Percentiles rank a stretch among this genome's conserved stretches.
These are phyloP conservation scores for Stichodactyla mertensii DNA, from an alignment of 64 coral and sea anemone genomes.

Conservation along the genomic window DNA sequence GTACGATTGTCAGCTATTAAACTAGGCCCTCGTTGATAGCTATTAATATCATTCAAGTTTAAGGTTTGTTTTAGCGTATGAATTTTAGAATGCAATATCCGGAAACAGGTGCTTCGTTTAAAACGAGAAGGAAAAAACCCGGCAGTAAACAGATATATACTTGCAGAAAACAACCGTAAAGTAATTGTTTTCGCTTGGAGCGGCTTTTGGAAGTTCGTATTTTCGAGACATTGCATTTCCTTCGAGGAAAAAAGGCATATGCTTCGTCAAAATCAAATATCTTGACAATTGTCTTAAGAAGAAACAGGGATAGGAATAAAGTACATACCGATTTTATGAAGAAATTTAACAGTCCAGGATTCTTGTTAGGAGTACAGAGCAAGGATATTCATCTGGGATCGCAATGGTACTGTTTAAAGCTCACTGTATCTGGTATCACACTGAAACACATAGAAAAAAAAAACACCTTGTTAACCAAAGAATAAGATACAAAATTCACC, in stretches of 20 bases:
- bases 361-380: no score
- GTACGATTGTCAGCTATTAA: background rate
- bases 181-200: background rate
- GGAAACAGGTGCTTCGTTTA: background rate
- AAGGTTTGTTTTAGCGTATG: background rate
- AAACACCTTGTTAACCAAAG: background rate
- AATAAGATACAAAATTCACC: background rate
- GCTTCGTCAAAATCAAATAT: no score
- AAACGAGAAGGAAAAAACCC: background rate
- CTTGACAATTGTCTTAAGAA: no score
- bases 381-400: no score
- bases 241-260: no score
- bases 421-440: background rate
- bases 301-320: no score
- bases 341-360: no score
- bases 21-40: background rate
- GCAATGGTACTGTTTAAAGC: no score
- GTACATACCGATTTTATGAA: no score
- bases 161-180: background rate
- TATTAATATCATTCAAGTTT: background rate
- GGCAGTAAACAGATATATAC: background rate
- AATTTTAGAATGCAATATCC: slow-evolving; percentile 5
- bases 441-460: background rate
- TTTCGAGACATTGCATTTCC: background rate
- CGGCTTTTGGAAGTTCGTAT: background rate